Evolutionary conservation across 2,113 vertebrate genomes (phyloP), one percentile per base, ranked within the genome.

Genomic region (Malurus melanocephalus): DNA sequence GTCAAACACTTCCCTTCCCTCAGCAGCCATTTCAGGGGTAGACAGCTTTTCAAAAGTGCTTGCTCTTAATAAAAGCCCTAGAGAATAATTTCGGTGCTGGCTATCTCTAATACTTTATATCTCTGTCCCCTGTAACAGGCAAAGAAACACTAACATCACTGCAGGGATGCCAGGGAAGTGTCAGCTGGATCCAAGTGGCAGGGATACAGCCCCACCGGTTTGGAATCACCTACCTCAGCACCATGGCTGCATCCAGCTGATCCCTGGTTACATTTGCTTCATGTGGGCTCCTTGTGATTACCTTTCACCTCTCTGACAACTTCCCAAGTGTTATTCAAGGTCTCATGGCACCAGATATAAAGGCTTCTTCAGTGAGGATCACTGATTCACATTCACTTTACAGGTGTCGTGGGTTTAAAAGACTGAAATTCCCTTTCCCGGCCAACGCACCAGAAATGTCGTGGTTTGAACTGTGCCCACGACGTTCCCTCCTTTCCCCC

Each of bases 171-270:
- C 0, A 1, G 11, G 10, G 46, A 64, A 51, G 49, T 2, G 9
- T 32, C 52, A 69, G 18, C 28, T 51, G 77, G 14, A 35, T 55
- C 56, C 52, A 33, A 1, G 0, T 3, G 8, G 8, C 33, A 66
- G 13, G 9, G 9, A 5, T 62, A 57, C 0, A 0, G 26, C 23
- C 30, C 17, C 10, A 38, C 23, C 5, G 2, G 14, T n/a, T 56
- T 71, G 53, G 9, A 80, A 17, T 4, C 52, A 46, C 33, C 28
- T 75, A 40, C 24, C 49, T 75, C 49, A 35, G 45, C 15, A 48
- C 27, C 27, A 6, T 3, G 27, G 27, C n/a, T 75, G 30, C 27
- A 60, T n/a, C 22, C 45, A 67, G 57, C 13, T 75, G 22, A 61
- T 45, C 16, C 26, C 33, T 43, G 16, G n/a, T 16, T 49, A 28